Evolutionary conservation across 1,140 invertebrate species (phyloP), one percentile per base, ranked within the genome.

Genomic region (Ooceraea biroi): DNA sequence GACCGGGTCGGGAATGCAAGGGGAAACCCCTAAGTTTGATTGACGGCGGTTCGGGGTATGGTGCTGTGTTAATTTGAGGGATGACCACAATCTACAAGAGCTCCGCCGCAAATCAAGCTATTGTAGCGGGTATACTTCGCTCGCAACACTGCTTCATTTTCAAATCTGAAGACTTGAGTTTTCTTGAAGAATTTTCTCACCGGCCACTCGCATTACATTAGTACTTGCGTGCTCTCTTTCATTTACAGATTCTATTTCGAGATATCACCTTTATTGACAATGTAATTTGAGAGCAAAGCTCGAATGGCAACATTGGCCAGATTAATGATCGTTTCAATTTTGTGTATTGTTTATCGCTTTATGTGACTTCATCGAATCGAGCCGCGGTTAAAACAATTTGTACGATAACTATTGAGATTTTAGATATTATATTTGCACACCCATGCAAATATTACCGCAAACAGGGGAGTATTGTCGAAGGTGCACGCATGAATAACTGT

Each of bases 11-110:
- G 27, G 12, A 76, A 30, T 12, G 71, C 22, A 74, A 55, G 48
- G 71, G 80, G 71, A 25, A 19, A 61, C 22, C 11, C 65, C 22
- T 36, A 46, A 17, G 55, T 10, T 48, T 76, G 80, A 83, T 83
- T 74, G 80, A 83, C 71, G 48, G 58, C 44, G 48, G 36, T 83
- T 74, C 48, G 17, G 36, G 12, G 27, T 19, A 73, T 14, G 25
- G 25, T 41, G 52, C 41, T 12, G 60, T 78, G 61, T 84, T 77
- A 84, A 84, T 78, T 77, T 78, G 82, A 84, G 41, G 41, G 48
- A 84, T 55, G 61, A 58, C 73, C 73, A 30, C 82, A 50, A 36
- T 66, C 58, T 57, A 65, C 48, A 44, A 48, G 52, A 57, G 48
- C 50, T 44, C 7, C 30, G 10, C 25, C 17, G 17, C 46, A 22